A percentile compares a stretch with the other conserved stretches of the same genome.
Conservation (phyloP, 2,113 vertebrate species). For the Nymphicus hollandicus region DNA sequence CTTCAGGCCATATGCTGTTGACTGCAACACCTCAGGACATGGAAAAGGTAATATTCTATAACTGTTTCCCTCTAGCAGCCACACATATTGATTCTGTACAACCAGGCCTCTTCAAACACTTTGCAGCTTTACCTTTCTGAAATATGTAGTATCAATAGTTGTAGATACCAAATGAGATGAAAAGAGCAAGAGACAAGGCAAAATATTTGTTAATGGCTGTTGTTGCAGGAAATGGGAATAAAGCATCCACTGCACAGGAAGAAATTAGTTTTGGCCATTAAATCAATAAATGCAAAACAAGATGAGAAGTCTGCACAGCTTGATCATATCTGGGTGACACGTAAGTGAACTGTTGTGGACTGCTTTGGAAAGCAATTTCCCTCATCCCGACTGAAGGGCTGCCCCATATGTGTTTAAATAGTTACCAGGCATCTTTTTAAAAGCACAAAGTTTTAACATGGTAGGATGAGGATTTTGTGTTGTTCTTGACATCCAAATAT, state of each 20-base stretch:
- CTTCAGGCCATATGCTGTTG: slow-evolving; percentile 88
- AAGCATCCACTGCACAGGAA: slow-evolving; percentile 96
- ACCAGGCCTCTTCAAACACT: neutral
- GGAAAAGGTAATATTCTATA: slow-evolving; percentile 84
- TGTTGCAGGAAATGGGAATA: slow-evolving; percentile 89
- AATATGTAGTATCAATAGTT: neutral
- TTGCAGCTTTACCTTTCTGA: neutral
- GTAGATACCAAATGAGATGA: neutral
- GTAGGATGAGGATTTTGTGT: neutral
- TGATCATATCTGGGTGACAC: slow-evolving; percentile 96
- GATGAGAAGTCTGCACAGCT: slow-evolving; percentile 90
- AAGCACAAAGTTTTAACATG: neutral
- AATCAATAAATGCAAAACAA: slow-evolving; percentile 85
- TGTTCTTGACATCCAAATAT: neutral
- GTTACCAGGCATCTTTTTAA: neutral
- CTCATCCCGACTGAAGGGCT: rapidly evolving
- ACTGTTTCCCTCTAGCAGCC: neutral
- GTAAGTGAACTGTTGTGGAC: slow-evolving; percentile 71
- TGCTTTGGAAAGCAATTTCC: neutral
- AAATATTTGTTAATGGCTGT: neutral
- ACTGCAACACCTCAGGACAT: slow-evolving; percentile 92
- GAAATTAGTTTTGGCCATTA: slow-evolving; percentile 91
- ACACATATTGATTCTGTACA: neutral
- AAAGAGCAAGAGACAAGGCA: neutral
- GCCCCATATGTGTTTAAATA: neutral